A percentile compares a stretch with the other conserved stretches of the same genome.
Evolutionary conservation across 1,140 invertebrate genomes (phyloP).

Genomic region (Nymphalis io): DNA sequence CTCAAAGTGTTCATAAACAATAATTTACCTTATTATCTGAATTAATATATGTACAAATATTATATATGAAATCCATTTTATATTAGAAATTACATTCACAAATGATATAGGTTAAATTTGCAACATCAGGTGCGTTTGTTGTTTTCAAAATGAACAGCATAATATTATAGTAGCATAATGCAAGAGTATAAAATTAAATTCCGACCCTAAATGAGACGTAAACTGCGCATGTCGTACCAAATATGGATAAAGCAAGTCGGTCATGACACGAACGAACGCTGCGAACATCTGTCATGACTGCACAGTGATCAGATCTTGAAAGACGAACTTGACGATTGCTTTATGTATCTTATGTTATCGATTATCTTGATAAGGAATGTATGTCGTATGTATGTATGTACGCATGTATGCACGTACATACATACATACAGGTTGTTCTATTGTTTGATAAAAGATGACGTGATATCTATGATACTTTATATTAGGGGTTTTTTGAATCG

Average conservation of each 20-base stretch:
- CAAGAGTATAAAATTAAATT: constrained; percentile 14
- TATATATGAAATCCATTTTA: background rate
- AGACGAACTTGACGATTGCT: constrained; percentile 11
- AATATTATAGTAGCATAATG: background rate
- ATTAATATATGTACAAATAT: too few relatives aligned
- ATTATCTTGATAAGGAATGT: background rate
- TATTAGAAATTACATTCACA: background rate
- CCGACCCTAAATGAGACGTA: constrained; percentile 38
- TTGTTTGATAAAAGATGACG: too few relatives aligned
- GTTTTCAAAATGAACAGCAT: background rate
- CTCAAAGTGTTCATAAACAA: too few relatives aligned
- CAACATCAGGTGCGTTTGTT: background rate
- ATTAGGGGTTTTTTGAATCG: too few relatives aligned
- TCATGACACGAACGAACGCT: constrained; percentile 34
- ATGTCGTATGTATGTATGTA: background rate
- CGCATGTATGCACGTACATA: too few relatives aligned
- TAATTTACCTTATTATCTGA: too few relatives aligned
- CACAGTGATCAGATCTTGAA: constrained; percentile 22
- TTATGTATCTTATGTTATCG: background rate
- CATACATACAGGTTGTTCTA: too few relatives aligned
- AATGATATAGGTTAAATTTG: background rate
- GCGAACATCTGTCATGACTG: constrained; percentile 37
- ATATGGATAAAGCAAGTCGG: constrained; percentile 33
- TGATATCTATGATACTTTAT: too few relatives aligned
- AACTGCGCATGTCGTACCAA: constrained; percentile 36